Percentiles rank a stretch among this genome's conserved stretches.
These are phyloP conservation scores for Nothocercus julius DNA, from an alignment of 2,113 vertebrate genomes.

Conservation along the genomic window DNA sequence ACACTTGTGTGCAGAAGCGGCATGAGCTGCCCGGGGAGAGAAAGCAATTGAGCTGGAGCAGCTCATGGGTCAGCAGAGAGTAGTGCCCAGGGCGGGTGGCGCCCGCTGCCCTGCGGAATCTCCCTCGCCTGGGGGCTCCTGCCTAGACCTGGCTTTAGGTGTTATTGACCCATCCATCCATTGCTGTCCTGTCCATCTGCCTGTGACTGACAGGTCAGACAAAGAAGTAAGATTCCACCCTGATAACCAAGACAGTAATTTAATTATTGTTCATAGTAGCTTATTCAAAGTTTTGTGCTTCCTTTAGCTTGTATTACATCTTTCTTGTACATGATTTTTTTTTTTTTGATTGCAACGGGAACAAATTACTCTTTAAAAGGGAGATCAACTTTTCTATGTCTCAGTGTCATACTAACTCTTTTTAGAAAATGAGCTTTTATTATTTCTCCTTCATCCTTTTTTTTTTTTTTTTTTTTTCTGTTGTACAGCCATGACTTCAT, in stretches of 20 bases:
- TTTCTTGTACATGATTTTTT: neutral
- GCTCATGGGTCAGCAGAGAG: neutral
- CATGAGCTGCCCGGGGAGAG: rapidly evolving
- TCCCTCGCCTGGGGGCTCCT: neutral
- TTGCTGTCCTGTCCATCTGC: rapidly evolving
- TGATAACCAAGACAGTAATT: neutral
- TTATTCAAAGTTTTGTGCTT: neutral
- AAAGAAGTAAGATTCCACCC: neutral
- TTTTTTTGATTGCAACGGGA: neutral
- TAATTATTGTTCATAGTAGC: neutral
- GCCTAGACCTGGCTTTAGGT: neutral
- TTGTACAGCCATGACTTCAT: neutral
- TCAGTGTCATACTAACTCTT: neutral
- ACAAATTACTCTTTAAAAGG: neutral
- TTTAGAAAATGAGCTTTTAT: neutral
- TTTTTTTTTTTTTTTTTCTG: too few species aligned
- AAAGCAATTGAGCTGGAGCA: neutral
- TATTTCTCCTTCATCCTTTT: neutral
- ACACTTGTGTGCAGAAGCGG: neutral
- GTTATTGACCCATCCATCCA: rapidly evolving
- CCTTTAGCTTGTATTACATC: neutral
- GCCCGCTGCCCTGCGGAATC: neutral
- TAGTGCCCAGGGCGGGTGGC: neutral
- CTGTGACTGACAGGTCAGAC: neutral
- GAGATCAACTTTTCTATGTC: neutral